These are phyloP conservation scores for Noturus placidus DNA, from an alignment of 2,113 vertebrate genomes.

Conservation along the genomic window DNA sequence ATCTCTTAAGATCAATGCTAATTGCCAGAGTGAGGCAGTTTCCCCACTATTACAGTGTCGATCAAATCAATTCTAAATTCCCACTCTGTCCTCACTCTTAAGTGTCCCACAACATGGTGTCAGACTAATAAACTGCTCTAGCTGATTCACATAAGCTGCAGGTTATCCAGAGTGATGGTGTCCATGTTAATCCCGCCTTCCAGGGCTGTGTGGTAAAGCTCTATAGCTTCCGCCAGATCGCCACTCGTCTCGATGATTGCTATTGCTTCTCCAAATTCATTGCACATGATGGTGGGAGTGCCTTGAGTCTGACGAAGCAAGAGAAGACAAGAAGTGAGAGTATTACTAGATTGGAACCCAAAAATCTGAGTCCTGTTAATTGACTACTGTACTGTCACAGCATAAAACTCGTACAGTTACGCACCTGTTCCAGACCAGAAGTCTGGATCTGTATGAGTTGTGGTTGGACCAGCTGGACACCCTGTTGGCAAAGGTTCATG, in stretches of 20 bases:
- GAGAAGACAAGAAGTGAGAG: not conserved
- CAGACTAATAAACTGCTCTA: not conserved
- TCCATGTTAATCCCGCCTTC: slow-evolving; percentile 76
- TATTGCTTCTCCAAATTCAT: slow-evolving; percentile 87
- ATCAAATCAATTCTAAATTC: not conserved
- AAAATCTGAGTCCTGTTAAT: not conserved
- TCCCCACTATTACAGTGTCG: not conserved
- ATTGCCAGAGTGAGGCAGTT: not conserved
- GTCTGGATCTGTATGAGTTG: slow-evolving; percentile 76
- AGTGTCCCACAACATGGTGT: not conserved
- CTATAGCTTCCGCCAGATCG: slow-evolving; percentile 80
- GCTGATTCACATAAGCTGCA: slow-evolving; percentile 69
- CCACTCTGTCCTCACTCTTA: not conserved
- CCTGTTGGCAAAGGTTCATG: slow-evolving; percentile 55
- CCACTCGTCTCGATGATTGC: slow-evolving; percentile 87
- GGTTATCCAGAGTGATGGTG: slow-evolving; percentile 64
- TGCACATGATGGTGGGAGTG: slow-evolving; percentile 83
- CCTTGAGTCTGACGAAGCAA: slow-evolving; percentile 48
- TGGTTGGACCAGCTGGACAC: slow-evolving; percentile 58
- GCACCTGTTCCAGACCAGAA: slow-evolving; percentile 68
- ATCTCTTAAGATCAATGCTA: not conserved
- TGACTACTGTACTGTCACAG: not conserved
- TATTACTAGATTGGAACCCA: not conserved
- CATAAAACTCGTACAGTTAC: not conserved
- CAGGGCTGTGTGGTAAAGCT: slow-evolving; percentile 79